Base-by-base conservation (phyloP, 1,140 invertebrate genomes). In the Aphis craccivora region DNA sequence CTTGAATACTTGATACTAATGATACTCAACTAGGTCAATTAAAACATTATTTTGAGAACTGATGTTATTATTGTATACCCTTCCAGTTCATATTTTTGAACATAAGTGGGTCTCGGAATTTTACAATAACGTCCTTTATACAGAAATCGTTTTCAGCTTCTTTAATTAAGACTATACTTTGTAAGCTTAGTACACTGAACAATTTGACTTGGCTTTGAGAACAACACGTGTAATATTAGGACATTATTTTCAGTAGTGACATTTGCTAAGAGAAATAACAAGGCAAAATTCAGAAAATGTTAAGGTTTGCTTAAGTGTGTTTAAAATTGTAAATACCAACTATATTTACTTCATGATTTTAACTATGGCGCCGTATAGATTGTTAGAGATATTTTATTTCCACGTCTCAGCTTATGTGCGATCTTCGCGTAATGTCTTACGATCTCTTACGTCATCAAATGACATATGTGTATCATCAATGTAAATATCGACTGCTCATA, bases 321-420 rank as follows among this genome's bases (percentile, higher is more conserved):
- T 60, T 60, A 40, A 40, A 40, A 37, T 37, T 37, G 1, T 37
- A 60, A 60, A 60, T 60, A 0, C 8, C 9, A 60, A 60, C 9
- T 30, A 60, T 55, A 55, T 23, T 25, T 2, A 3, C 9, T 30
- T 60, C 30, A 60, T 23, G 25, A 23, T 30, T 60, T 60, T 25
- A 60, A 30, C 25, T 0, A 25, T 0, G 8, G 25, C 4, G 2
- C 0, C 1, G 25, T 11, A 30, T 1, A n/a, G n/a, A 60, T 30
- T 30, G 2, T 60, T 11, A 60, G 5, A 30, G 6, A 60, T 60
- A 60, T 60, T 60, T 60, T 9, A 60, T 60, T 60, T 60, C 8
- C 25, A 25, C 23, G 55, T 25, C 23, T 7, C 23, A 25, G 9
- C 9, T 60, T 30, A 30, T 60, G 25, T 60, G 55, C 9, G 55